These are phyloP conservation scores for Paramormyrops kingsleyae DNA, from an alignment of 2,113 vertebrate genomes.

Conservation along the genomic window DNA sequence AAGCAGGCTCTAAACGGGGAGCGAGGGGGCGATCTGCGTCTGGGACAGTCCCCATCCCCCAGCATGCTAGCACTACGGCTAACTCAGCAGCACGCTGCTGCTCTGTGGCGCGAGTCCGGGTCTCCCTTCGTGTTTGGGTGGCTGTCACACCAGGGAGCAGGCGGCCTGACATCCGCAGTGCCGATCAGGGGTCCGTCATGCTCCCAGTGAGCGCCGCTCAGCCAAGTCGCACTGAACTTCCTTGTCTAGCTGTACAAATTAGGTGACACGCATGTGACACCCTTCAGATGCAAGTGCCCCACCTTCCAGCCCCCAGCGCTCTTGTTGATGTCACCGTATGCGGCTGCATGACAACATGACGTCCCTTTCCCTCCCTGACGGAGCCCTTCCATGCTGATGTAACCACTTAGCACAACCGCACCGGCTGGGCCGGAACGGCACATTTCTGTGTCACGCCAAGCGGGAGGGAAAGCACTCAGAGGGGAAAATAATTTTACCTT, in stretches of 20 bases:
- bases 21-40: background rate
- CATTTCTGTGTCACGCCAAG: background rate
- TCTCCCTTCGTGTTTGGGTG: background rate
- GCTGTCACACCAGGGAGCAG: background rate
- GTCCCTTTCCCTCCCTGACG: background rate
- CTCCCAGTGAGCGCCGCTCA: background rate
- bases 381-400: background rate
- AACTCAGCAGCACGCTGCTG: background rate
- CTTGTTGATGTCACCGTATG: background rate
- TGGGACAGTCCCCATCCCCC: background rate
- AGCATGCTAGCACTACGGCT: background rate
- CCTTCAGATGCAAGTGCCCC: background rate
- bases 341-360: background rate
- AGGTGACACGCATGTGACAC: background rate
- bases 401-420: background rate
- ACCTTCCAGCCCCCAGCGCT: background rate
- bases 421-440: background rate
- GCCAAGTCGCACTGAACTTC: background rate
- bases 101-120: background rate
- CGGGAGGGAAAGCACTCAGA: background rate
- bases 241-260: background rate
- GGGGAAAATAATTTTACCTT: background rate
- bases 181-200: background rate
- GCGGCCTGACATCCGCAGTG: background rate
- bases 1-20: slow-evolving; percentile 3